phyloP scores from a whole-genome alignment of 2,113 vertebrate genomes.

The Chiloscyllium plagiosum region DNA sequence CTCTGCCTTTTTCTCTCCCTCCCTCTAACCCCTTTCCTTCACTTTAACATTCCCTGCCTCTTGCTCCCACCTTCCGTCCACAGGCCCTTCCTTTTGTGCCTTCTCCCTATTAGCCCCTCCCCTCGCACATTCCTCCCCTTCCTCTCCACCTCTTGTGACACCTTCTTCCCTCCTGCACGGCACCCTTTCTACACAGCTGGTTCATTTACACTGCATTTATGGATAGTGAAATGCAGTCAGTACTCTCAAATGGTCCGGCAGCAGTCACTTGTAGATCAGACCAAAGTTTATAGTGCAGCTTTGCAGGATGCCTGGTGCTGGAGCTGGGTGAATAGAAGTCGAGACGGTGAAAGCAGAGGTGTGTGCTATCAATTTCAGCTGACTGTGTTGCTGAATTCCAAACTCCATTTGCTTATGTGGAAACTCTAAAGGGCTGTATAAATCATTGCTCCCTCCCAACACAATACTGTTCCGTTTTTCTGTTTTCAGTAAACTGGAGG shows the following conservation, averaged over 20 bases:
- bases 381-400: not conserved
- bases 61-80: not conserved
- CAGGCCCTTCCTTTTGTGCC: not conserved
- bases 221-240: not conserved
- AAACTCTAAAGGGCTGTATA: not conserved
- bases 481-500: slow-evolving; percentile 15
- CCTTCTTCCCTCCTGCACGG: not conserved
- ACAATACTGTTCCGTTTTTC: not conserved
- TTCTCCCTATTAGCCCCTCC: not conserved
- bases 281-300: not conserved
- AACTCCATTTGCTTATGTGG: not conserved
- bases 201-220: not conserved
- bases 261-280: not conserved
- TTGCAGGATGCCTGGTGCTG: not conserved
- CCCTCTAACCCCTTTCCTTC: not conserved
- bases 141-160: not conserved
- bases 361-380: too few species aligned
- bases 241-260: not conserved
- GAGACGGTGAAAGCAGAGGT: not conserved
- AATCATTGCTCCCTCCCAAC: not conserved
- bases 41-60: not conserved
- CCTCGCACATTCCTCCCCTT: not conserved
- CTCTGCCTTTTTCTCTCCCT: too few species aligned
- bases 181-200: not conserved
- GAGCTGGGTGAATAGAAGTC: not conserved